Percentiles rank a stretch among this genome's conserved stretches.
phyloP scores from a whole-genome alignment of 2,888 invertebrate genomes.

The Xylota segnis region DNA sequence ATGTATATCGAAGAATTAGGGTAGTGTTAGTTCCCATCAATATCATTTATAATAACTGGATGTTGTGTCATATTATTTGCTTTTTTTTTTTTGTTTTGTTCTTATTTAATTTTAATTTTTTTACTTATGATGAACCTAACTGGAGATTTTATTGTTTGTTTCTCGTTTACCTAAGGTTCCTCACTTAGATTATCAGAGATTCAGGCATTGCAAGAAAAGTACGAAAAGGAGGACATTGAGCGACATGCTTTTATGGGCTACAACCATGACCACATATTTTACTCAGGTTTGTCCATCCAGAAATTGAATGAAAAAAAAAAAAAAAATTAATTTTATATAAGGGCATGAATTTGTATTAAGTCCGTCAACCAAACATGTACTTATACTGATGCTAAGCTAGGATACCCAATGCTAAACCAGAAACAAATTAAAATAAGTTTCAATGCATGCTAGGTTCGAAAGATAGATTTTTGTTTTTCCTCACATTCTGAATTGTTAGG shows the following conservation, averaged over 20 bases:
- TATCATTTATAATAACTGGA: conserved; percentile 1
- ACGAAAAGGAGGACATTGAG: conserved; percentile 77
- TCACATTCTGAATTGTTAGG: too few species aligned
- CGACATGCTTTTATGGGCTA: conserved; percentile 76
- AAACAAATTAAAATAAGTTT: background rate
- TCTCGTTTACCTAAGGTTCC: conserved; percentile 76
- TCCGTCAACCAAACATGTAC: background rate
- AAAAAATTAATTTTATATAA: conserved; percentile 4
- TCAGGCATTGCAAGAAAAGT: conserved; percentile 77
- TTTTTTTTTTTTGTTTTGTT: conserved; percentile 30
- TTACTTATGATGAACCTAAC: conserved; percentile 72
- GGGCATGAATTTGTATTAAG: conserved; percentile 1
- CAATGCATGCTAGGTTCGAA: too few species aligned
- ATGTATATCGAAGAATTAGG: too few species aligned
- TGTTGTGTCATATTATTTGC: conserved; percentile 36
- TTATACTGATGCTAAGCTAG: too few species aligned
- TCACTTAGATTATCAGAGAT: conserved; percentile 77
- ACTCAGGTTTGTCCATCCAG: conserved; percentile 75
- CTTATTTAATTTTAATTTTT: conserved; percentile 55
- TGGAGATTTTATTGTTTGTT: conserved; percentile 76
- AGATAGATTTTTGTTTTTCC: too few species aligned
- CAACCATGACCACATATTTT: conserved; percentile 77
- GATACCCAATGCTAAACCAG: too few species aligned
- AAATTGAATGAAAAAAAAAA: conserved; percentile 30
- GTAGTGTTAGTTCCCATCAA: background rate